Evolutionary conservation across 2,888 invertebrate species (phyloP).

Genomic region (Lepidocyrtoides sp.): DNA sequence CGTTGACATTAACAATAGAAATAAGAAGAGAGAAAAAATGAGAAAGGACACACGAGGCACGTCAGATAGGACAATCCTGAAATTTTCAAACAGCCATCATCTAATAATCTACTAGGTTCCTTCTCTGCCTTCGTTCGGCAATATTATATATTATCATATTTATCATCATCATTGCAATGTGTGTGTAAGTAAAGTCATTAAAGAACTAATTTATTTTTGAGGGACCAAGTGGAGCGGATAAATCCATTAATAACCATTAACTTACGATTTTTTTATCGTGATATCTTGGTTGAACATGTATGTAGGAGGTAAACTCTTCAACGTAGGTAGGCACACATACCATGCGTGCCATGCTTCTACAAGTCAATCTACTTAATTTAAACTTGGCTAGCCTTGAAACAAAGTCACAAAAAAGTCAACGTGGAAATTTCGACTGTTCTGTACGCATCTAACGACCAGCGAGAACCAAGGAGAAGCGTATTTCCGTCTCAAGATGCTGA

Average conservation of each 20-base stretch:
- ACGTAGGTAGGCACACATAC: too few relatives aligned
- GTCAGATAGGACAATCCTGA: background rate
- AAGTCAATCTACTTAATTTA: background rate
- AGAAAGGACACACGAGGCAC: background rate
- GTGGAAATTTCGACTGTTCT: background rate
- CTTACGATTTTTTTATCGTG: constrained; percentile 72
- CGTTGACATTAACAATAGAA: background rate
- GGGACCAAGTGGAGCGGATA: constrained; percentile 67
- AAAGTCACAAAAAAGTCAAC: background rate
- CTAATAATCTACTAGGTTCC: too few relatives aligned
- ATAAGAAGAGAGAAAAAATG: background rate
- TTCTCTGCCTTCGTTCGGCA: background rate
- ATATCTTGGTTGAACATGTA: too few relatives aligned
- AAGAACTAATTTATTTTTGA: constrained; percentile 73
- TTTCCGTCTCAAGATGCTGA: background rate
- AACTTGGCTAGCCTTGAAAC: background rate
- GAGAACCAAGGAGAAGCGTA: background rate
- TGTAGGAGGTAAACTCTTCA: too few relatives aligned
- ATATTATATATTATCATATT: background rate
- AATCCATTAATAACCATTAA: constrained; percentile 81
- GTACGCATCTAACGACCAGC: background rate
- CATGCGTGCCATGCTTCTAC: background rate
- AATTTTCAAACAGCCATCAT: too few relatives aligned
- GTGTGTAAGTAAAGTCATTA: constrained; percentile 65
- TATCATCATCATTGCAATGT: background rate